Percentiles rank a stretch among this genome's conserved stretches.
phyloP scores from a whole-genome alignment of 2,113 vertebrate genomes.

The Callopanchax toddi region DNA sequence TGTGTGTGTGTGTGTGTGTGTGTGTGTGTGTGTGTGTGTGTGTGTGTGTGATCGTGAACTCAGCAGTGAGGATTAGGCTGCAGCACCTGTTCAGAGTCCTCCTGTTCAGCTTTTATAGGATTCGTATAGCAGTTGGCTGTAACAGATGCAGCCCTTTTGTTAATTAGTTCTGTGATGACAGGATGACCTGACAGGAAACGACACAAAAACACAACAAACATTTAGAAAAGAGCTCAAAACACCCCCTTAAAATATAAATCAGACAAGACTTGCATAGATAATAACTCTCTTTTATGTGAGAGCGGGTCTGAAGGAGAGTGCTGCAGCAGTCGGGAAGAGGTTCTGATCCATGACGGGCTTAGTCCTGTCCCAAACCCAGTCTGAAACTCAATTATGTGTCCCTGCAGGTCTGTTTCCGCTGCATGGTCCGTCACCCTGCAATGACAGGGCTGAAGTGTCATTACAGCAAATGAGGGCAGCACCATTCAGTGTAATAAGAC shows the following conservation, averaged over 20 bases:
- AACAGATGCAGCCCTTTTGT: constrained; percentile 60
- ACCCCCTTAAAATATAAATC: neutral
- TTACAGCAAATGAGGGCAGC: constrained; percentile 48
- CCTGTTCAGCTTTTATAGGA: constrained; percentile 34
- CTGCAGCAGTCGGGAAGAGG: constrained; percentile 3
- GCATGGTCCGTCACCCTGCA: constrained; percentile 47
- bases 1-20: neutral
- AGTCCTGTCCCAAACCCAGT: constrained; percentile 36
- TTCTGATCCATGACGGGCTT: constrained; percentile 53
- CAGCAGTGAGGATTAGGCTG: constrained; percentile 4
- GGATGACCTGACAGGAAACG: constrained; percentile 35
- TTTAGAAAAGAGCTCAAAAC: neutral
- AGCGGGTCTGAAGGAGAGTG: constrained; percentile 13
- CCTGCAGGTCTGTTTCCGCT: constrained; percentile 30
- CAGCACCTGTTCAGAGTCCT: constrained; percentile 22
- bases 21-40: too few species aligned
- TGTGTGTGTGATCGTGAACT: constrained; percentile 17
- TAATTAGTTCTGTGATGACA: constrained; percentile 64
- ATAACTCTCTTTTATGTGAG: neutral
- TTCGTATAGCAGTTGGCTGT: constrained; percentile 52
- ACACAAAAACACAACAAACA: constrained; percentile 26
- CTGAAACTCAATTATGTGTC: constrained; percentile 66
- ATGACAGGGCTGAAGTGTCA: constrained; percentile 36
- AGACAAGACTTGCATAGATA: too few species aligned
- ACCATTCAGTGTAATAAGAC: constrained; percentile 10